Percentiles rank a stretch among this genome's conserved stretches.
phyloP scores from a whole-genome alignment of 2,888 invertebrate genomes.

The Isoperla grammatica region DNA sequence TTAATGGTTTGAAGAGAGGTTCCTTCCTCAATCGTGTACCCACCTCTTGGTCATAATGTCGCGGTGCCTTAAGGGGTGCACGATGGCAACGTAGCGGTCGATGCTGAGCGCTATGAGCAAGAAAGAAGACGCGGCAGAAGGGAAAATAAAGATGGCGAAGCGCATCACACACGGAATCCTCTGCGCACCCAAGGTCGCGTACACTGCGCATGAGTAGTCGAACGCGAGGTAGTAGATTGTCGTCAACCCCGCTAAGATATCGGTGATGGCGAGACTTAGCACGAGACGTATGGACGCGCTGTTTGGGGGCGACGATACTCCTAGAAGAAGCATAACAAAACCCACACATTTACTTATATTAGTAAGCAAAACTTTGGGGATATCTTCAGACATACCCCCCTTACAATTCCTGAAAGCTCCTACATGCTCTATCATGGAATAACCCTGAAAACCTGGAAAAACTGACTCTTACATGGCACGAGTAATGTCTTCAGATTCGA shows the following conservation, averaged over 20 bases:
- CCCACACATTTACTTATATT: no score
- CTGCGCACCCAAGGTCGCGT: neutral
- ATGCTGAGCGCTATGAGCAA: constrained; percentile 23
- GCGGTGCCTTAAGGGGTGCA: constrained; percentile 27
- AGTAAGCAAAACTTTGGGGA: no score
- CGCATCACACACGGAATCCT: constrained; percentile 18
- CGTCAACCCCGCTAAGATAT: constrained; percentile 24
- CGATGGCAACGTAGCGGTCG: constrained; percentile 28
- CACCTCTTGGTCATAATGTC: constrained; percentile 26
- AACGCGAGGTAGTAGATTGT: constrained; percentile 22
- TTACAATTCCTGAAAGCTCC: no score
- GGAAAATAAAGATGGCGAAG: constrained; percentile 19
- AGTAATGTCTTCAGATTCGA: no score
- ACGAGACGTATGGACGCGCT: constrained; percentile 21
- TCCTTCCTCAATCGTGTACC: no score
- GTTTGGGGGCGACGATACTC: neutral
- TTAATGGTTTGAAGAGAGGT: no score
- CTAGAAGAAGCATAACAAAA: no score
- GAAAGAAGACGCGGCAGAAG: constrained; percentile 20
- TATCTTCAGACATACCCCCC: no score
- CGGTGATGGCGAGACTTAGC: constrained; percentile 24
- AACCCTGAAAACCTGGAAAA: no score
- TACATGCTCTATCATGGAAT: no score
- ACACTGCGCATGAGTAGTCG: constrained; percentile 26
- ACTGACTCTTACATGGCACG: no score